phyloP scores from a whole-genome alignment of 1,140 invertebrate species.

The Leptestheria dahalacensis region DNA sequence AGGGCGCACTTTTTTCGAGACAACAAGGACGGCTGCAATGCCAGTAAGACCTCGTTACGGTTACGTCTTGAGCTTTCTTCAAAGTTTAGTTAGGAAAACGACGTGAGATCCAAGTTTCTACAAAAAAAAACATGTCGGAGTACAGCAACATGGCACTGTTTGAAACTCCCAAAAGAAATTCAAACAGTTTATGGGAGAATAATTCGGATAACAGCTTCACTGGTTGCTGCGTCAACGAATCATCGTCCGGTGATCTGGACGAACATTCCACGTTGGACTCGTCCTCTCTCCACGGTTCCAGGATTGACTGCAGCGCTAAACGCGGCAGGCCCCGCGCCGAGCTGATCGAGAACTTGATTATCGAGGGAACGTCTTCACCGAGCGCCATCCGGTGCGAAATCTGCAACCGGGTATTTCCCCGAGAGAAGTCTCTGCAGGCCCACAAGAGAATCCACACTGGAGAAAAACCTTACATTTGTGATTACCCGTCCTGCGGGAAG shows the following conservation, averaged over 20 bases:
- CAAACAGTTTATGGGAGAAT: too few species aligned
- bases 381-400: constrained; percentile 54
- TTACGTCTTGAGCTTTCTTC: not conserved
- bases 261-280: not conserved
- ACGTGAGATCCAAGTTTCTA: too few species aligned
- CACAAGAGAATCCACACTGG: constrained; percentile 66
- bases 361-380: constrained; percentile 51
- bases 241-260: too few species aligned
- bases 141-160: too few species aligned
- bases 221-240: too few species aligned
- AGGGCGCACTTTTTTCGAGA: not conserved
- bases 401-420: constrained; percentile 59
- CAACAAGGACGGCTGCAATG: not conserved
- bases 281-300: not conserved
- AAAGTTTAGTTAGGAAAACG: too few species aligned
- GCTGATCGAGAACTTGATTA: constrained; percentile 49
- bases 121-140: too few species aligned
- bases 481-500: constrained; percentile 56
- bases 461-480: constrained; percentile 60
- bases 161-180: too few species aligned
- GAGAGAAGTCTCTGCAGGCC: constrained; percentile 66
- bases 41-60: not conserved
- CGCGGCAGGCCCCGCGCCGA: constrained; percentile 57
- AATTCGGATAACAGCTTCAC: too few species aligned
- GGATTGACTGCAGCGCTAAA: constrained; percentile 15